Percentiles rank a stretch among this genome's conserved stretches.
Conservation (phyloP, 2,888 invertebrate genomes). For the Clepsis dumicolana region DNA sequence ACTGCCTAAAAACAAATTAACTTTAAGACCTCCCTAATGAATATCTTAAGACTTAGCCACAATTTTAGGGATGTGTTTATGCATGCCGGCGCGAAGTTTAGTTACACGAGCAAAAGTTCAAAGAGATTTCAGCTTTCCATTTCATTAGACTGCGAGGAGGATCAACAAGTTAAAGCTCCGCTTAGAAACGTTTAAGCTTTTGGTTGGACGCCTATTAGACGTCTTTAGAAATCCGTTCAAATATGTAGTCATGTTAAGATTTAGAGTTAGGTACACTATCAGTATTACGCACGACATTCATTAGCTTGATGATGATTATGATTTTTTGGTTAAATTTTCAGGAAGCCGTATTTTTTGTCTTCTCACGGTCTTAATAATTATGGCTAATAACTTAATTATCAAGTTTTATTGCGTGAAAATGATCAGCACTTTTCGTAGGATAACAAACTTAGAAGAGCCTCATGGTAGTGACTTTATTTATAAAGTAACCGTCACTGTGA, state of each 20-base stretch:
- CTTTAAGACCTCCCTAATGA: not conserved
- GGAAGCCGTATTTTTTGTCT: too few species aligned
- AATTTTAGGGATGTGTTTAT: slow-evolving; percentile 15
- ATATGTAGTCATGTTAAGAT: too few species aligned
- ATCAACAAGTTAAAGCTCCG: slow-evolving; percentile 17
- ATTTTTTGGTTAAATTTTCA: too few species aligned
- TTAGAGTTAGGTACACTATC: too few species aligned
- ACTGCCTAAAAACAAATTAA: not conserved
- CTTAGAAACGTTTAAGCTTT: not conserved
- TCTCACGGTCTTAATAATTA: too few species aligned
- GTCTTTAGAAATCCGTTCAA: not conserved
- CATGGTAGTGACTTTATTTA: too few species aligned
- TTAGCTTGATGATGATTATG: too few species aligned
- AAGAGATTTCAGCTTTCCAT: slow-evolving; percentile 19
- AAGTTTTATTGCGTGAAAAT: too few species aligned
- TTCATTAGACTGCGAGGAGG: slow-evolving; percentile 1
- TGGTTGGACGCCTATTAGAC: not conserved
- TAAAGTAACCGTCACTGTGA: not conserved
- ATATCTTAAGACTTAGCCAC: slow-evolving; percentile 9
- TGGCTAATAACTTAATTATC: too few species aligned
- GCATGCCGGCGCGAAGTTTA: slow-evolving; percentile 13
- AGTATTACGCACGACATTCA: too few species aligned
- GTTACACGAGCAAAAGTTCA: slow-evolving; percentile 23
- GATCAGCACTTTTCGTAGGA: too few species aligned
- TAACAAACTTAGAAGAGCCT: too few species aligned